Percentiles rank a stretch among this genome's conserved stretches.
Evolutionary conservation across 92 coral and sea anemone species (phyloP).

Genomic region (Scolanthus callimorphus): DNA sequence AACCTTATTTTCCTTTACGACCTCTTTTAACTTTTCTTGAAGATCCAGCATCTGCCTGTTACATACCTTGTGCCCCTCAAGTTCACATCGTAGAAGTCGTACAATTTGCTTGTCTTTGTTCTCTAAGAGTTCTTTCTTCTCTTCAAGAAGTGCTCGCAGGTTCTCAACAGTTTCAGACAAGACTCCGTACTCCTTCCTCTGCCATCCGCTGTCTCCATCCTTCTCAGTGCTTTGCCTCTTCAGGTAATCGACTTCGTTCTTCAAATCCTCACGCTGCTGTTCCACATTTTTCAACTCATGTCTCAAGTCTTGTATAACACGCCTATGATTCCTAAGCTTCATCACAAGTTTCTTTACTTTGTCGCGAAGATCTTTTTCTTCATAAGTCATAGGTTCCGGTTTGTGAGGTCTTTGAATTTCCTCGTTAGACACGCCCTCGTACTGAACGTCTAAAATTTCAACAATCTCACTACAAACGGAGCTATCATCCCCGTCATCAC

Average conservation of each 20-base stretch:
- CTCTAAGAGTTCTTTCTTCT: conserved; percentile 4
- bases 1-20: neutral
- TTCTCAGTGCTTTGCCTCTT: conserved; percentile 1
- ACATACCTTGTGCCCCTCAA: neutral
- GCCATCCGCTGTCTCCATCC: conserved; percentile 3
- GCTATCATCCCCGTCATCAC: conserved; percentile 10
- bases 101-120: conserved; percentile 22
- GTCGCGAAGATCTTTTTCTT: conserved; percentile 15
- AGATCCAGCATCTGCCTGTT: neutral
- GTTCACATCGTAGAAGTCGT: neutral
- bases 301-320: conserved; percentile 6
- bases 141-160: conserved; percentile 16
- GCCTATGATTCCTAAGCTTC: conserved; percentile 11
- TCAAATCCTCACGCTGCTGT: conserved; percentile 4
- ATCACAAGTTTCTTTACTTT: conserved; percentile 4
- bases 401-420: conserved; percentile 17
- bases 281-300: conserved; percentile 2
- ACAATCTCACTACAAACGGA: conserved; percentile 35
- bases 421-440: conserved; percentile 6
- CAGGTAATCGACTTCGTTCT: conserved; percentile 2
- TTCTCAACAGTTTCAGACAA: conserved; percentile 8
- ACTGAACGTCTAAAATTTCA: conserved; percentile 20
- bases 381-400: conserved; percentile 33
- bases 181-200: conserved; percentile 11
- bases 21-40: neutral